phyloP scores from a whole-genome alignment of 2,113 vertebrate species.

The Podilymbus podiceps region DNA sequence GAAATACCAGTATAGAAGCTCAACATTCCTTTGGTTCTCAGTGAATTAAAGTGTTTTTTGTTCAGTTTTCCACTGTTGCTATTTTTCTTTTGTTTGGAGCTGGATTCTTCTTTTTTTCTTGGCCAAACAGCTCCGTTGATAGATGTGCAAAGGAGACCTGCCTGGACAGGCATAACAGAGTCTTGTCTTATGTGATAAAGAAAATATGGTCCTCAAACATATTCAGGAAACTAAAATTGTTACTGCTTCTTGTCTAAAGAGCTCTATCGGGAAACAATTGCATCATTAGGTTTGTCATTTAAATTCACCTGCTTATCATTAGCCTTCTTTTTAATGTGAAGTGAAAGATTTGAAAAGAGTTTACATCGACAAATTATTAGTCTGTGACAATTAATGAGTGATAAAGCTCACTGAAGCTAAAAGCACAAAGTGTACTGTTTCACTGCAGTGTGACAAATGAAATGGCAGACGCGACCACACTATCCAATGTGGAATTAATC shows the following conservation, averaged over 20 bases:
- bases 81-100: background rate
- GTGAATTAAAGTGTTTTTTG: background rate
- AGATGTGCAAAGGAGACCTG: background rate
- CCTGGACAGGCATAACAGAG: background rate
- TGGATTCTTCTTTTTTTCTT: background rate
- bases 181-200: background rate
- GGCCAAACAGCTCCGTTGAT: background rate
- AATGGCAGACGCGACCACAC: background rate
- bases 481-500: background rate
- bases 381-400: background rate
- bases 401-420: background rate
- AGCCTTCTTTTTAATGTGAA: background rate
- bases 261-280: background rate
- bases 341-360: background rate
- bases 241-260: background rate
- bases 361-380: background rate
- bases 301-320: background rate
- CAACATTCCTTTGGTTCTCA: background rate
- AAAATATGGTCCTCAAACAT: background rate
- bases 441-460: background rate
- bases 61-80: background rate
- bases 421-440: background rate
- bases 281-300: background rate
- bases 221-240: background rate
- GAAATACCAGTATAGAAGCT: conserved; percentile 5